Base-by-base conservation (phyloP, 2,113 vertebrate species). In the Upupa epops region DNA sequence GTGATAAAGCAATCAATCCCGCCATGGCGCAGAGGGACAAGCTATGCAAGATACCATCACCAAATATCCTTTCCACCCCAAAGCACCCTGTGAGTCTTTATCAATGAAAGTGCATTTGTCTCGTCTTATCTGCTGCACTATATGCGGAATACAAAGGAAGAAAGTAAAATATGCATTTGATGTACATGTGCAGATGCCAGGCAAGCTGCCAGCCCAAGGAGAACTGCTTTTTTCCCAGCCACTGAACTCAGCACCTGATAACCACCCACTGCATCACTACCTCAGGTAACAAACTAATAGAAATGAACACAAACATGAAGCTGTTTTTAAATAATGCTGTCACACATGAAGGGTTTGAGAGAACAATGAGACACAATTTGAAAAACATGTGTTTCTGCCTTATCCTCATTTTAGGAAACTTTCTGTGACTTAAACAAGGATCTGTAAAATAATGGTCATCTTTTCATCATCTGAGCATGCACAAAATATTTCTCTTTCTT, bases 1-100 rank as follows among this genome's bases (percentile, higher is more conserved):
- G 70, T 58, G 92, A 92, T 79, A 84, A 55, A 88, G 45, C 88
- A 29, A 95, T 96, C 95, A 72, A 75, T 96, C 86, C 90, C 84
- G 90, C 83, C 72, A 29, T 16, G 48, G 48, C 64, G 76, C 92
- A 83, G 61, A 79, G 83, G 94, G 90, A 95, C 93, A 94, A 76
- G 71, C 61, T 69, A 3, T 45, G 46, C 45, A 55, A 94, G 96
- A 95, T 93, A 91, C 45, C 90, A 93, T 95, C 95, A 54, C 83
- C 93, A 86, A 90, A 90, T 54, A 60, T 90, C 94, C 90, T 86
- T 49, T 40, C 85, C 86, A 88, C 54, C 91, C 94, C 93, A 81
- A 45, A 72, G 92, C 88, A 46, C 13, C 10, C 88, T 22, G 64
- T 24, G 82, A 92, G 85, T 68, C 85, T 92, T 15, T 66, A 93